phyloP scores from a whole-genome alignment of 1,140 invertebrate genomes.

The Eriosoma lanigerum region DNA sequence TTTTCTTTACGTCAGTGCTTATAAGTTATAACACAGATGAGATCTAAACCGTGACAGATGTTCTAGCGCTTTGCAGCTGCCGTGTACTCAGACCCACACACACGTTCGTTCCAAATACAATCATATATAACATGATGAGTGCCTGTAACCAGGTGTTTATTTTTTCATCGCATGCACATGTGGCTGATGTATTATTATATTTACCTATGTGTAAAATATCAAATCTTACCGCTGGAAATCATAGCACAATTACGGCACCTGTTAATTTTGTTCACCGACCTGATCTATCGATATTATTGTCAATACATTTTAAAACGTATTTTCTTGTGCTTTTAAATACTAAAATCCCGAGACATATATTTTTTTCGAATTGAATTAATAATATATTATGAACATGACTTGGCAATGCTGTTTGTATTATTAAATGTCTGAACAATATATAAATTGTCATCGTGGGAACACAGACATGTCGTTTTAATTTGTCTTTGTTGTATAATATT shows the following conservation, averaged over 20 bases:
- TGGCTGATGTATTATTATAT: neutral
- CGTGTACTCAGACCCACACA: constrained; percentile 6
- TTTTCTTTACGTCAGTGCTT: neutral
- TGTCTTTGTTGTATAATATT: constrained; percentile 7
- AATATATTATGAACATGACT: neutral
- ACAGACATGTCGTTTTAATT: neutral
- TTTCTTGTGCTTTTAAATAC: neutral
- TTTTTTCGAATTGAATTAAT: neutral
- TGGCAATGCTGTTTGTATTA: neutral
- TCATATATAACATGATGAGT: neutral
- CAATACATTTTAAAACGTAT: neutral
- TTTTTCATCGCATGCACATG: neutral
- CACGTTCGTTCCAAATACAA: neutral
- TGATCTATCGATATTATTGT: neutral
- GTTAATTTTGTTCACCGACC: neutral
- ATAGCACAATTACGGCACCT: neutral
- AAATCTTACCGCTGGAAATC: neutral
- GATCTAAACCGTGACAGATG: constrained; percentile 32
- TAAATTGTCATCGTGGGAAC: constrained; percentile 13
- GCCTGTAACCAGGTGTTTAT: constrained; percentile 29
- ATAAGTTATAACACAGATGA: neutral
- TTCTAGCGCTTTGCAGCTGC: constrained; percentile 27
- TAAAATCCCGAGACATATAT: neutral
- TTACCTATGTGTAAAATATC: neutral
- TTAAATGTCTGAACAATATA: too few species aligned